Evolutionary conservation across 2,888 invertebrate genomes (phyloP).

Genomic region (Hartigia nigra): DNA sequence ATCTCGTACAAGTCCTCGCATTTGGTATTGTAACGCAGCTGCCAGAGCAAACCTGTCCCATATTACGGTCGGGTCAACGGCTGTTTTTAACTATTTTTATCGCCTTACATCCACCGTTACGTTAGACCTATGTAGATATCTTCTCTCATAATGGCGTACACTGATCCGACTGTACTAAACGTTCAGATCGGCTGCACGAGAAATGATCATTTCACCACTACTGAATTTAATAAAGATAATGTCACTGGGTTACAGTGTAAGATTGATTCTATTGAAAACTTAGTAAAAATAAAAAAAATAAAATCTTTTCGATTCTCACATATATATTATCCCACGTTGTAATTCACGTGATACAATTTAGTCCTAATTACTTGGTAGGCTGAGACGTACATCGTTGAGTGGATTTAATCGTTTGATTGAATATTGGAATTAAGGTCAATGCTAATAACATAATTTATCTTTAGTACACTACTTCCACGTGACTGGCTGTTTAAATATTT

Average conservation of each 20-base stretch:
- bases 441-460: neutral
- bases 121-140: neutral
- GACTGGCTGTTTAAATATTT: neutral
- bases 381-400: neutral
- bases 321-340: neutral
- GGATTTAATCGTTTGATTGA: neutral
- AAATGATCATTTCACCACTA: neutral
- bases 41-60: neutral
- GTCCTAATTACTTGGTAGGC: neutral
- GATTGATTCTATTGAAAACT: neutral
- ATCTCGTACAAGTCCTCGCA: conserved; percentile 29
- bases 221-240: neutral
- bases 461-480: neutral
- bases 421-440: neutral
- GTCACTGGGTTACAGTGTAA: neutral
- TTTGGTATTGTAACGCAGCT: neutral
- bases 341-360: neutral
- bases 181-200: neutral
- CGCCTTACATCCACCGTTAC: neutral
- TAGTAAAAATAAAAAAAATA: neutral
- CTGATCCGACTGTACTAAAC: neutral
- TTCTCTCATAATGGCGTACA: neutral
- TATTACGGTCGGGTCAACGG: conserved; percentile 6
- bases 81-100: neutral
- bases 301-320: neutral